Conservation (phyloP, 2,113 vertebrate genomes). For the Dasyurus viverrinus region DNA sequence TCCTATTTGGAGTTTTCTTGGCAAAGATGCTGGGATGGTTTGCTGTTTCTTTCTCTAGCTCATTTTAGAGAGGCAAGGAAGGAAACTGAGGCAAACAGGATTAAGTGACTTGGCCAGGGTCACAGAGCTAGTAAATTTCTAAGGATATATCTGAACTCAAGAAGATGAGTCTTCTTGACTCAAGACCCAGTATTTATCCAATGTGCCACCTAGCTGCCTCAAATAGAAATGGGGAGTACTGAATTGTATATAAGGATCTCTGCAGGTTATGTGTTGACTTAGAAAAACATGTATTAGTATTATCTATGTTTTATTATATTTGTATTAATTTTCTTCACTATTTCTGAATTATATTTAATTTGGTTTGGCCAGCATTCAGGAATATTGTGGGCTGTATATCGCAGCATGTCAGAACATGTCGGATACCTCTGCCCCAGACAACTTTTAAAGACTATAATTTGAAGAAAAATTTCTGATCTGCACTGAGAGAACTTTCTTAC, state of each 20-base stretch:
- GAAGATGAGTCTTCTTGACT: background rate
- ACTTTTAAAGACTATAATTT: background rate
- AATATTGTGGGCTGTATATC: background rate
- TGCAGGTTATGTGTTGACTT: background rate
- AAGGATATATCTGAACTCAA: background rate
- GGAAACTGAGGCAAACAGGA: background rate
- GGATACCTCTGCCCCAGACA: background rate
- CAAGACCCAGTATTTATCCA: background rate
- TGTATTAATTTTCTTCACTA: background rate
- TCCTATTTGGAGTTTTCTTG: background rate
- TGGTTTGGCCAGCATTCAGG: background rate
- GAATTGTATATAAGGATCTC: background rate
- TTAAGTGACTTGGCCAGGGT: background rate
- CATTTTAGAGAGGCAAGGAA: background rate
- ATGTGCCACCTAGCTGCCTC: background rate
- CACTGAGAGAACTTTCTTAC: background rate
- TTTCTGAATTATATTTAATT: background rate
- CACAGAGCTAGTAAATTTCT: background rate
- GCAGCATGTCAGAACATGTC: background rate
- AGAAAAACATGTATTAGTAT: background rate
- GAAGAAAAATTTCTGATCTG: background rate
- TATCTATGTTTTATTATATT: background rate
- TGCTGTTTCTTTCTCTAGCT: background rate
- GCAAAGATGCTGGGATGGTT: background rate
- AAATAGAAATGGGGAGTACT: background rate